Base-by-base conservation (phyloP, 2,888 invertebrate species). In the Tetragnatha montana region DNA sequence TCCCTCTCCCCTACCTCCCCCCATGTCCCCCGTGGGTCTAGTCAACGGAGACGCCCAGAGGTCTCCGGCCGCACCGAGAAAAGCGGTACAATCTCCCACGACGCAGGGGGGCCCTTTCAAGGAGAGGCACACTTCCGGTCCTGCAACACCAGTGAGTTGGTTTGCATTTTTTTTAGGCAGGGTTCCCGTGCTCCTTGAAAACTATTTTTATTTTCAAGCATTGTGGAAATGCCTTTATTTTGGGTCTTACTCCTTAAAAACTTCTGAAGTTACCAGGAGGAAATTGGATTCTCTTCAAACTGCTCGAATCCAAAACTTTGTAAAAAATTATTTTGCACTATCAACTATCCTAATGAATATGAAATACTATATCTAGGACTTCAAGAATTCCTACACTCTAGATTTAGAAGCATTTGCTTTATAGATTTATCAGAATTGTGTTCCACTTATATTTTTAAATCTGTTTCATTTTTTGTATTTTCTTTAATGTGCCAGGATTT, bases 1-100 rank as follows among this genome's bases (percentile, higher is more conserved):
- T 1, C 94, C 94, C 60, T 93, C 94, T 2, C 93, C 94, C 0
- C 93, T 94, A 0, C 92, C 94, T 7, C 91, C 91, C 49, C 91
- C 90, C 50, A 91, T 81, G 75, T 90, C 90, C 7, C 90, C 87
- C 21, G 81, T 88, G 35, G 83, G 85, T 8, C 81, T 91, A 81
- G 88, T 91, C 69, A 91, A 91, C 85, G 91, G 91, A 75, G 88
- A 88, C 73, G 47, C 79, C 12, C 88, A 81, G 3, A 84, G 68
- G 47, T 85, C 88, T 19, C 91, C 88, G n/a, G n/a, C 90, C 69
- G 22, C 81, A 35, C 74, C 49, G 0, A 83, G 79, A 19, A 87
- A 68, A 47, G 70, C 47, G 22, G 89, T 89, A 12, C 85, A 86
- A 17, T 89, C 89, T 49, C 89, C 89, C 14, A 50, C 89, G n/a